Evolutionary conservation across 2,888 invertebrate species (phyloP), one percentile per base, ranked within the genome.

Genomic region (Lysandra coridon): DNA sequence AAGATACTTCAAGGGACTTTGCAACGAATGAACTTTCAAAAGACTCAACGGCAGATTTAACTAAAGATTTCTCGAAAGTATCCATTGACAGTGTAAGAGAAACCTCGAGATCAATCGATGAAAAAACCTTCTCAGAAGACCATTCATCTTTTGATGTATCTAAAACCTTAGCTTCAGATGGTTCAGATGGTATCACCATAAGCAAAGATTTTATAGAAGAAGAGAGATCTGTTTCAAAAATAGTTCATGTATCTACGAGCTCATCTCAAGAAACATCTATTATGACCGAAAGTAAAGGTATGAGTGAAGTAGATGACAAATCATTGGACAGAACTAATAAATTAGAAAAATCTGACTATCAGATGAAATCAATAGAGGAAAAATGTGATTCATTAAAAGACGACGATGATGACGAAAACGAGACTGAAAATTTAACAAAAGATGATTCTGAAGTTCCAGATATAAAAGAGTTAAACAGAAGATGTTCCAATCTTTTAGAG

Each of bases 151-250:
- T 93, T 80, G 94, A 94, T 81, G 88, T 91, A 30, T 94, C 94
- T n/a, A 94, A 94, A 82, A 94, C 94, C 10, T 86, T 94, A 83
- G 94, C 94, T n/a, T 93, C 94, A 40, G 94, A 94, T 85, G 91
- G 86, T 17, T 94, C 94, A 23, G 94, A 94, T 80, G 90, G 87
- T 6, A 90, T 92, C 4, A 91, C 92, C 44, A 85, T 91, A 57
- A 92, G 92, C 80, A 92, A 86, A 84, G 94, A 94, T 73, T 92
- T 90, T 83, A 85, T 90, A 80, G 93, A 93, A 82, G 91, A 93
- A 79, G 93, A 93, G 73, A 89, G 87, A 84, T 92, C 92, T 79
- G 82, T 87, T 64, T 93, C 93, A 1, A 91, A 87, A 84, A 81
- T 90, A 23, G 84, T 90, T 1, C 88, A 86, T 83, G 84, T 90